Conservation (phyloP, 2,113 vertebrate genomes). For the Trachemys scripta region DNA sequence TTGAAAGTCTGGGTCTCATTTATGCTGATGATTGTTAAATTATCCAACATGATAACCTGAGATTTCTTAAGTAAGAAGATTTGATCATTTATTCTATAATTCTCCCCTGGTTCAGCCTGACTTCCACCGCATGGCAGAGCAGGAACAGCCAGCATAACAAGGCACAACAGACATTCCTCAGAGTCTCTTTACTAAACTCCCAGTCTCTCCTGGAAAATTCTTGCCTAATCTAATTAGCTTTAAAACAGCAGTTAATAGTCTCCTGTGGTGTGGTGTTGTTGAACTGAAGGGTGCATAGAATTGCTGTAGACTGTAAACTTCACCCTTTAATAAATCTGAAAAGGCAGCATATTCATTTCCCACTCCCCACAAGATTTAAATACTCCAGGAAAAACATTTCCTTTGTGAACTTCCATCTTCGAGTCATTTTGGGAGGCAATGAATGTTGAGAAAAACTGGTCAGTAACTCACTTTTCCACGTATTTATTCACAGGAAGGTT, state of each 20-base stretch:
- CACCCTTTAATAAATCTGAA: neutral
- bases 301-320: neutral
- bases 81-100: neutral
- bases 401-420: neutral
- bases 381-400: neutral
- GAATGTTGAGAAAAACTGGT: neutral
- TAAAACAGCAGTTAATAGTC: slow-evolving; percentile 18
- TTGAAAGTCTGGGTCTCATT: neutral
- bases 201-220: slow-evolving; percentile 49
- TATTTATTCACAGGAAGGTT: neutral
- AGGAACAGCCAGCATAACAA: neutral
- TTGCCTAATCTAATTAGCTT: slow-evolving; percentile 33
- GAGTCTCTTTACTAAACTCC: slow-evolving; percentile 23
- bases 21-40: accelerated
- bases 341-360: neutral
- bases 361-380: neutral
- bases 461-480: neutral
- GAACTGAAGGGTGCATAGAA: neutral
- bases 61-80: neutral
- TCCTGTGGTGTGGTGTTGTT: neutral
- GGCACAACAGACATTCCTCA: neutral
- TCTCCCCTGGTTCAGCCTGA: neutral
- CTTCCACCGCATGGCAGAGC: neutral
- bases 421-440: neutral
- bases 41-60: neutral